Evolutionary conservation across 1,140 invertebrate species (phyloP).

Genomic region (Palaemon carinicauda): DNA sequence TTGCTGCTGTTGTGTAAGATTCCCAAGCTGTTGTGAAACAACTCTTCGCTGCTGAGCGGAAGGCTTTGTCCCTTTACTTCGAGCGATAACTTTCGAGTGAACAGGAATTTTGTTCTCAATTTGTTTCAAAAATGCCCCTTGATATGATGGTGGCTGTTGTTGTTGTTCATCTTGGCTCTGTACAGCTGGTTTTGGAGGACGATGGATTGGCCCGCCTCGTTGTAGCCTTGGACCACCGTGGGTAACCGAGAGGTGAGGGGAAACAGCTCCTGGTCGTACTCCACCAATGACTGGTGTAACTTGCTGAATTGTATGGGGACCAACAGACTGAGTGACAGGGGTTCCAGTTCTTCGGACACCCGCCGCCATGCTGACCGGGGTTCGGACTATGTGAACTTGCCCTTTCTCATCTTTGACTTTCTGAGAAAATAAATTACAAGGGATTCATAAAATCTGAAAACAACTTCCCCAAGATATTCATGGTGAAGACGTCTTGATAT

Average conservation of each 20-base stretch:
- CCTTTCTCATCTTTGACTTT: neutral
- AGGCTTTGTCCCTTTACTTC: neutral
- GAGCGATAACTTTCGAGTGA: neutral
- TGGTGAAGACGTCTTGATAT: too few relatives aligned
- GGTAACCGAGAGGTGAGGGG: neutral
- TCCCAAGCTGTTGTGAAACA: neutral
- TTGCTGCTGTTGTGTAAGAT: neutral
- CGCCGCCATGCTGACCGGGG: neutral
- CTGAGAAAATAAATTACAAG: neutral
- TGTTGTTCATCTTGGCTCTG: neutral
- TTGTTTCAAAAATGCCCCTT: neutral
- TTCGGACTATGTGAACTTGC: neutral
- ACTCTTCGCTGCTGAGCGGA: neutral
- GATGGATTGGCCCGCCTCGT: neutral
- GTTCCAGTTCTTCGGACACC: neutral
- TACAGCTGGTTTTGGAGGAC: neutral
- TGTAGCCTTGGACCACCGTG: neutral
- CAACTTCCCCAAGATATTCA: too few relatives aligned
- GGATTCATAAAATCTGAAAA: too few relatives aligned
- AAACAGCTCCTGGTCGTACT: neutral
- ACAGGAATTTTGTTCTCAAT: neutral
- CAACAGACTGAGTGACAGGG: neutral
- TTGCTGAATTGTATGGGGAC: neutral
- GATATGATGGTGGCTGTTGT: neutral
- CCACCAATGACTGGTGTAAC: neutral